Conservation (phyloP, 2,797 vertebrate genomes). For the Pseudomugil tenellus region DNA sequence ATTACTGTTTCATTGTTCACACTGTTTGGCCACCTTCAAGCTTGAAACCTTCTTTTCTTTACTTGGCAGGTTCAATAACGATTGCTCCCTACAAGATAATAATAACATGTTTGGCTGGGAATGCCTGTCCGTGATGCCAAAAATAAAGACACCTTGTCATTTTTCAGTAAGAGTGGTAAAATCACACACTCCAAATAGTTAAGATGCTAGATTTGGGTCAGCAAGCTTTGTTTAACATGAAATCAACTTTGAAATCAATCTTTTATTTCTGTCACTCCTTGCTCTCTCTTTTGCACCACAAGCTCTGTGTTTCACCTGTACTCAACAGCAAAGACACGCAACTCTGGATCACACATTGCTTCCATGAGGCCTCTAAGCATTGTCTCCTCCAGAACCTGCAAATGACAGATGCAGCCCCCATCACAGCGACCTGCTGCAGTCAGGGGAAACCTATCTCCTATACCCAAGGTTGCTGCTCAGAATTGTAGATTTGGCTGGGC, state of each 20-base stretch:
- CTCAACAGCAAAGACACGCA: constrained; percentile 55
- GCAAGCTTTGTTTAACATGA: constrained; percentile 44
- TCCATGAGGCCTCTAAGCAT: constrained; percentile 46
- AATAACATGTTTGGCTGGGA: constrained; percentile 10
- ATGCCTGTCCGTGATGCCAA: constrained; percentile 14
- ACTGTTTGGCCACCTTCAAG: background rate
- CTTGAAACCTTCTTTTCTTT: constrained; percentile 1
- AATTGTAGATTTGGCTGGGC: constrained; percentile 63
- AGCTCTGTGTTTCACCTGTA: constrained; percentile 55
- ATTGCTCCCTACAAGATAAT: background rate
- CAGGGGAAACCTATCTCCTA: constrained; percentile 56
- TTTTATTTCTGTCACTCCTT: constrained; percentile 66
- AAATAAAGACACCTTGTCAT: constrained; percentile 12
- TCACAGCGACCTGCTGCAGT: constrained; percentile 47
- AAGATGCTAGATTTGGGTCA: constrained; percentile 15
- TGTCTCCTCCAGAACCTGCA: constrained; percentile 64
- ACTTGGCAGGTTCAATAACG: constrained; percentile 6
- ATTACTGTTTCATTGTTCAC: background rate
- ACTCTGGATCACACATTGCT: constrained; percentile 50
- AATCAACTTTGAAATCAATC: constrained; percentile 42
- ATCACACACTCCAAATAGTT: constrained; percentile 5
- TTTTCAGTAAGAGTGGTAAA: constrained; percentile 4
- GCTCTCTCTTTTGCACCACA: constrained; percentile 49
- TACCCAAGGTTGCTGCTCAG: constrained; percentile 53
- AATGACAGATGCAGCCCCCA: constrained; percentile 61